Evolutionary conservation across 30 jellyfish, hydroid and myxozoan genomes (phyloP), one percentile per base, ranked within the genome.

Genomic region (Hydractinia symbiolongicarpus): DNA sequence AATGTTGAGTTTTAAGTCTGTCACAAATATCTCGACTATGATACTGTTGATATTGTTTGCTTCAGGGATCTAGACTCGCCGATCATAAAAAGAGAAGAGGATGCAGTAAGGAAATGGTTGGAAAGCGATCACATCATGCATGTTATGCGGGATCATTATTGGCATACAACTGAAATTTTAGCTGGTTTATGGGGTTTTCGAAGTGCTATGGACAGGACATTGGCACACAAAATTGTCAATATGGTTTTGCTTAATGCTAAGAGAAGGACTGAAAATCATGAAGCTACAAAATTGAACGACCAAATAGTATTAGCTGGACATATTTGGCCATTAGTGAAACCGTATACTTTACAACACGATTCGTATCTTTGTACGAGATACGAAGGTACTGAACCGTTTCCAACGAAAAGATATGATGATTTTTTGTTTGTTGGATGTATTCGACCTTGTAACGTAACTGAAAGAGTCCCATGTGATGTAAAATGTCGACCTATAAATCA

Each of bases 151-250:
- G 80, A 71, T 53, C 30, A 53, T 19, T 14, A 71, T 4, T 49
- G 15, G 60, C 80, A 71, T 71, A 71, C 56, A 20, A 11, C 8
- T n/a, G 17, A 30, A 30, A 50, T 71, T n/a, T 19, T 71, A 58
- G 80, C 60, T 8, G 80, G 80, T 15, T 19, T 71, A 58, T 71
- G 80, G 80, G 30, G 80, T 20, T 20, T 71, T 20, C 80, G 80
- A 30, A 30, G 17, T 20, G 50, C 40, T 50, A 30, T n/a, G 50
- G 3, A 71, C 80, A 49, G 67, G 56, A 53, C n/a, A n/a, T 58
- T 71, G 44, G 61, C n/a, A 4, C 44, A 71, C 15, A 30, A 71
- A 4, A 71, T 71, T 0, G 4, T 71, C 44, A n/a, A 49, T 30
- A 0, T 20, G 50, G 9, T 71, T 9, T 20, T 71, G 17, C 19